These are phyloP conservation scores for Dascillus cervinus DNA, from an alignment of 2,888 invertebrate genomes.

Conservation along the genomic window DNA sequence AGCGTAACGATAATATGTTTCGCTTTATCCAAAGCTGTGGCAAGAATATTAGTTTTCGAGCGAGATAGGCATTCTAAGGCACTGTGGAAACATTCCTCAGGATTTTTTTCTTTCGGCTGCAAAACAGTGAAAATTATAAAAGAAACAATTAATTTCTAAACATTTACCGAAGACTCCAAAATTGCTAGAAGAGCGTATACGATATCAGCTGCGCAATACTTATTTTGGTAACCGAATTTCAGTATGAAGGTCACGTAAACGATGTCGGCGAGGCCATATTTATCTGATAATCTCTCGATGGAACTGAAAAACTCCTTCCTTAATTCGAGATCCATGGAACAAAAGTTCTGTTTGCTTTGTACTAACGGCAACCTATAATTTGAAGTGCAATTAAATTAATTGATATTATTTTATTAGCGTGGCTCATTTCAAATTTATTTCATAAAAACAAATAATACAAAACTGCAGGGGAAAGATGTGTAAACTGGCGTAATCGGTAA, in stretches of 20 bases:
- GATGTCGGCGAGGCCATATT: constrained; percentile 63
- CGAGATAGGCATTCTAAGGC: constrained; percentile 63
- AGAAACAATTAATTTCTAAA: not conserved
- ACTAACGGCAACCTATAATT: constrained; percentile 65
- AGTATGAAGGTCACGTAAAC: constrained; percentile 72
- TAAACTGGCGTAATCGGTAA: too few species aligned
- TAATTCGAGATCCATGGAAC: constrained; percentile 81
- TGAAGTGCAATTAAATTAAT: too few species aligned
- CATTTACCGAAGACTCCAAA: constrained; percentile 61
- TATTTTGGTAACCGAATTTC: constrained; percentile 72
- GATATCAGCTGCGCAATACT: constrained; percentile 74
- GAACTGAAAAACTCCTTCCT: constrained; percentile 67
- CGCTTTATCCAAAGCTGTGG: constrained; percentile 60
- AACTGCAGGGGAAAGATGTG: too few species aligned
- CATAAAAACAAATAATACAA: too few species aligned
- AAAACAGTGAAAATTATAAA: constrained; percentile 3
- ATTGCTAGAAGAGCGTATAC: constrained; percentile 74
- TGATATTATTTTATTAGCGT: too few species aligned
- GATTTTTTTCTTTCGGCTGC: constrained; percentile 50
- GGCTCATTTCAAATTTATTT: too few species aligned
- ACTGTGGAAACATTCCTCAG: constrained; percentile 62
- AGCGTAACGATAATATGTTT: constrained; percentile 61
- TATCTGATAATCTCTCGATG: constrained; percentile 57
- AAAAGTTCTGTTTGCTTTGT: constrained; percentile 79
- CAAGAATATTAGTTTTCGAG: constrained; percentile 51